Evolutionary conservation across 37 sponge, comb jelly and placozoan genomes (phyloP).

Genomic region (Haliclona indistincta): DNA sequence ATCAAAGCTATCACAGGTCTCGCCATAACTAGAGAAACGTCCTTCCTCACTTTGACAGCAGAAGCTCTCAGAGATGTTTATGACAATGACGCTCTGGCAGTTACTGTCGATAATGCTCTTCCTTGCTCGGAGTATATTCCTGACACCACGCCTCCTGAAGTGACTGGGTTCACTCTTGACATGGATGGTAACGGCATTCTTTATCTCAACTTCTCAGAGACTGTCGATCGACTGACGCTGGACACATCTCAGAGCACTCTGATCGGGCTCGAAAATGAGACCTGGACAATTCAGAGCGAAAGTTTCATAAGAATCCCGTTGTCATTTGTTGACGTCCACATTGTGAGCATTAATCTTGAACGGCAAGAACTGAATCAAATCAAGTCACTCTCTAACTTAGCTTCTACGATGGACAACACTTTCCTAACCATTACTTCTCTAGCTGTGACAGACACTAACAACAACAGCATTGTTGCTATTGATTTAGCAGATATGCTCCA

Average conservation of each 20-base stretch:
- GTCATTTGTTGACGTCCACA: background rate
- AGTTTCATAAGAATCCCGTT: conserved; percentile 1
- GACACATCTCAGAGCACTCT: conserved; percentile 48
- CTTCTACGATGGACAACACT: conserved; percentile 22
- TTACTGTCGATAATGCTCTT: conserved; percentile 49
- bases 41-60: conserved; percentile 46
- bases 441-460: conserved; percentile 56
- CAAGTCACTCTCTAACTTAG: conserved; percentile 63
- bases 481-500: background rate
- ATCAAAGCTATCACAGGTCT: conserved; percentile 60
- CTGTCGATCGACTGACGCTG: conserved; percentile 49
- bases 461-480: conserved; percentile 22
- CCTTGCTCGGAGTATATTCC: conserved; percentile 38
- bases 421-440: conserved; percentile 27
- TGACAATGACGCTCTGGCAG: conserved; percentile 28
- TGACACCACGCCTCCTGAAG: conserved; percentile 58
- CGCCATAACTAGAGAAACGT: conserved; percentile 42
- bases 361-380: conserved; percentile 61
- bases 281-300: conserved; percentile 29
- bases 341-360: conserved; percentile 43
- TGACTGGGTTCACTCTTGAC: conserved; percentile 51
- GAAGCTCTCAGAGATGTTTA: conserved; percentile 53
- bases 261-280: conserved; percentile 40
- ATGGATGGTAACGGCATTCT: conserved; percentile 62
- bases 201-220: conserved; percentile 73